phyloP scores from a whole-genome alignment of 2,888 invertebrate genomes.

The Eutolmus rufibarbis region DNA sequence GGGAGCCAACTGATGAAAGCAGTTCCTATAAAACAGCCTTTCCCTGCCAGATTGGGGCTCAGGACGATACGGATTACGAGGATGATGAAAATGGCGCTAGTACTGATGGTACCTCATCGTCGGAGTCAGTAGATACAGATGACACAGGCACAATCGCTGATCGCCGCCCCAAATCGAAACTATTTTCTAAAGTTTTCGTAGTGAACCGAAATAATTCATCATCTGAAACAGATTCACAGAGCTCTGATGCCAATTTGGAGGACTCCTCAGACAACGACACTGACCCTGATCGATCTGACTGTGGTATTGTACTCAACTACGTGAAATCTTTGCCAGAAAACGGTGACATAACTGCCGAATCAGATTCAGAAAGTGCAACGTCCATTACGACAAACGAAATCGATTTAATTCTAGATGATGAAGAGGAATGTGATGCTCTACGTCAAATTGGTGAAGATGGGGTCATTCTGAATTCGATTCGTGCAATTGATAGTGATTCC shows the following conservation, averaged over 20 bases:
- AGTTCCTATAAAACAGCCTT: not conserved
- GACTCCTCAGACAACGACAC: slow-evolving; percentile 73
- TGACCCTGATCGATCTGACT: slow-evolving; percentile 64
- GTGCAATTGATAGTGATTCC: not conserved
- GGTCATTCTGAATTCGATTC: not conserved
- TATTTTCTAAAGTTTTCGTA: slow-evolving; percentile 73
- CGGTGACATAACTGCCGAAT: slow-evolving; percentile 41
- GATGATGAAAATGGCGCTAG: slow-evolving; percentile 55
- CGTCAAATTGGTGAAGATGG: not conserved
- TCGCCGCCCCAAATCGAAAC: slow-evolving; percentile 64
- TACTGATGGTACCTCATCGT: slow-evolving; percentile 51
- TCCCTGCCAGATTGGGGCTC: not conserved
- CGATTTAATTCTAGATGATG: slow-evolving; percentile 51
- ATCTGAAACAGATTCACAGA: slow-evolving; percentile 67
- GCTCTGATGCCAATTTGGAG: slow-evolving; percentile 65
- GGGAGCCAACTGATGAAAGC: slow-evolving; percentile 20
- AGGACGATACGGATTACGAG: slow-evolving; percentile 44
- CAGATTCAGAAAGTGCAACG: slow-evolving; percentile 47
- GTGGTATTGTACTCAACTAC: slow-evolving; percentile 62
- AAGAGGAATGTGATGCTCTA: slow-evolving; percentile 42
- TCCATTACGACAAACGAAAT: slow-evolving; percentile 52
- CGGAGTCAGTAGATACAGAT: slow-evolving; percentile 63
- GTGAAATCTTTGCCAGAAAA: slow-evolving; percentile 54
- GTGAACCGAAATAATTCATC: slow-evolving; percentile 69
- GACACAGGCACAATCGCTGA: slow-evolving; percentile 67